Base-by-base conservation (phyloP, 2,888 invertebrate species). In the Tipula vernalis region DNA sequence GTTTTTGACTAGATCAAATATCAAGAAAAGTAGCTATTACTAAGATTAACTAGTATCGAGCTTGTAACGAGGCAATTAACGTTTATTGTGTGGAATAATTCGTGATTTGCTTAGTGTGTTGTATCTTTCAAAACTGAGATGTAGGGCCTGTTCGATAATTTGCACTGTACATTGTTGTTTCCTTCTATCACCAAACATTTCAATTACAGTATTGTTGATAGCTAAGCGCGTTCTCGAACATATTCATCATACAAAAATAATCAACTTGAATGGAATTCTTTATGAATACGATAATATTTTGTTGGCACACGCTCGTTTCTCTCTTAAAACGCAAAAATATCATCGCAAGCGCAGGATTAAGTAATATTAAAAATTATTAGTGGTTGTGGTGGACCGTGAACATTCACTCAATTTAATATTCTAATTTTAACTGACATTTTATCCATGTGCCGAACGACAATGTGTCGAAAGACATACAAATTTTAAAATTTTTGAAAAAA, bases 341-440 rank as follows among this genome's bases (percentile, higher is more conserved):
- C 28, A 28, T 28, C 28, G n/a, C n/a, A n/a, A 51, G 51, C n/a
- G 51, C 51, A 57, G 15, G 51, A 15, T 57, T 57, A 57, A 57
- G 51, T 5, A 57, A 51, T 51, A 57, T 15, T 28, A 2, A 57
- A 6, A 57, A 71, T 28, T 8, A 71, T 71, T 71, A 71, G 28
- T 71, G 71, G 71, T 71, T 71, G 28, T 71, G 71, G 71, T 71
- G 28, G 28, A 71, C 28, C 28, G 71, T 71, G 28, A 10, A 71
- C 28, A 28, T 3, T 28, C 71, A 71, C 5, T 51, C 51, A 51
- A 51, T 18, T 71, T 71, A 71, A 71, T 5, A 71, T 71, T 71
- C 71, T 71, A 71, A 71, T 71, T 71, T 71, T 71, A 71, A 71
- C 71, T 71, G 71, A 71, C 71, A 71, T 71, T 71, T 71, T 71